These are phyloP conservation scores for Drymodes brunneopygia DNA, from an alignment of 2,113 vertebrate species.

Conservation along the genomic window DNA sequence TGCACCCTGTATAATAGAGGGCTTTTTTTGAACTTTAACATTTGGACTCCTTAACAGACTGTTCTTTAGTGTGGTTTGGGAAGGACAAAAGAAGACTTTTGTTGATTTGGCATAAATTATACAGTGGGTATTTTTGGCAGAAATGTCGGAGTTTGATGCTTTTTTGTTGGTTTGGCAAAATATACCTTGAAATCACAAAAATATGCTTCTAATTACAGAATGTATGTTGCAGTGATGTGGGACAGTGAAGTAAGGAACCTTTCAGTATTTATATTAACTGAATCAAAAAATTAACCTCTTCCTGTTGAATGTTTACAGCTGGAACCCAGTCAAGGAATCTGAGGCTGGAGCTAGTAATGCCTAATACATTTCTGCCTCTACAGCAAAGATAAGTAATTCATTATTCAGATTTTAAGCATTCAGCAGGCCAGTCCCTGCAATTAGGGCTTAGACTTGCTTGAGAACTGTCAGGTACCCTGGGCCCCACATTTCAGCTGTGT, in stretches of 20 bases:
- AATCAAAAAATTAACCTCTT: conserved; percentile 67
- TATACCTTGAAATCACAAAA: conserved; percentile 70
- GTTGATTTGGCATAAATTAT: conserved; percentile 76
- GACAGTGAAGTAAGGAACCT: conserved; percentile 57
- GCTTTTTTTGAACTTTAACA: conserved; percentile 61
- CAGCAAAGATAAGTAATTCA: conserved; percentile 68
- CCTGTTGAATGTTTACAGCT: conserved; percentile 69
- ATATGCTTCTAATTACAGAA: conserved; percentile 83
- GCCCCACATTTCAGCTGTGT: background rate
- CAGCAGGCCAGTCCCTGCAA: background rate
- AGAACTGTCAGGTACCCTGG: conserved; percentile 1
- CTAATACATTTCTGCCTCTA: conserved; percentile 64
- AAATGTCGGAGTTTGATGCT: conserved; percentile 44
- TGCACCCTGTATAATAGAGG: background rate
- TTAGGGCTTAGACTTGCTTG: background rate
- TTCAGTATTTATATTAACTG: conserved; percentile 57
- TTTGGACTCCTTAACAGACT: conserved; percentile 57
- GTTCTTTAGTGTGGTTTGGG: conserved; percentile 69
- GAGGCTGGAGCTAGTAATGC: conserved; percentile 61
- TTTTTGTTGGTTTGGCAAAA: conserved; percentile 73
- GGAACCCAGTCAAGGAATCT: conserved; percentile 60
- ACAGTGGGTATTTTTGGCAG: conserved; percentile 77
- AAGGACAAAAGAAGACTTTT: conserved; percentile 72
- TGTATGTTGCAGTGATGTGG: conserved; percentile 63
- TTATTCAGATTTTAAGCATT: conserved; percentile 70